Evolutionary conservation across 2,113 vertebrate species (phyloP).

Genomic region (Procavia capensis): DNA sequence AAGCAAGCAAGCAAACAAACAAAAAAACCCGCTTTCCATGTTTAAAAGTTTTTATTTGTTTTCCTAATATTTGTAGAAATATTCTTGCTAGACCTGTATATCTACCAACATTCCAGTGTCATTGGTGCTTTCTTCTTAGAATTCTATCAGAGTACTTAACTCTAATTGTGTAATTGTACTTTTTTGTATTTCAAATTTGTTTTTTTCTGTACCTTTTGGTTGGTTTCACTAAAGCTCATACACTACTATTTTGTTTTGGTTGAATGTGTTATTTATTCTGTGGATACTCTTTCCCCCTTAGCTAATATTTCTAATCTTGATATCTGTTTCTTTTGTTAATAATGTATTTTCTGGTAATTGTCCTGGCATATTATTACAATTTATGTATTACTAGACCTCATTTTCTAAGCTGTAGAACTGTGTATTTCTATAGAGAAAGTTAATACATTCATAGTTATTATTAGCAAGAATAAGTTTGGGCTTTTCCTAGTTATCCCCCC

Average conservation of each 20-base stretch:
- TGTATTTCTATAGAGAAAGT: not conserved
- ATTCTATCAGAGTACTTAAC: not conserved
- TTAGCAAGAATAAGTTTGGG: not conserved
- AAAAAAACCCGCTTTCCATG: not conserved
- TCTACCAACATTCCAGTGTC: not conserved
- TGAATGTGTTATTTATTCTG: not conserved
- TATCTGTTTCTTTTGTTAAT: conserved; percentile 21
- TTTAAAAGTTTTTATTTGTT: not conserved
- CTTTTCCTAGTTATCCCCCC: not conserved
- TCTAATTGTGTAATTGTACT: not conserved
- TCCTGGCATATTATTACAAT: not conserved
- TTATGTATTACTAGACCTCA: not conserved
- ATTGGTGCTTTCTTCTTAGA: not conserved
- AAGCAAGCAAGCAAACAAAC: not conserved
- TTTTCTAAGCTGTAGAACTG: not conserved
- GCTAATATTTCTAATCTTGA: not conserved
- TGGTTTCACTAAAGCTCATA: not conserved
- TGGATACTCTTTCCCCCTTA: not conserved
- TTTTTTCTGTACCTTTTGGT: not conserved
- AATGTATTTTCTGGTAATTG: conserved; percentile 3
- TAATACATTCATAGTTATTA: not conserved
- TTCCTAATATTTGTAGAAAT: not conserved
- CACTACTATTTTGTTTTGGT: not conserved
- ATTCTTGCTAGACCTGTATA: not conserved
- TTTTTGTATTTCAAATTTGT: not conserved